Base-by-base conservation (phyloP, 1,140 invertebrate species). In the Dendrolimus punctatus region DNA sequence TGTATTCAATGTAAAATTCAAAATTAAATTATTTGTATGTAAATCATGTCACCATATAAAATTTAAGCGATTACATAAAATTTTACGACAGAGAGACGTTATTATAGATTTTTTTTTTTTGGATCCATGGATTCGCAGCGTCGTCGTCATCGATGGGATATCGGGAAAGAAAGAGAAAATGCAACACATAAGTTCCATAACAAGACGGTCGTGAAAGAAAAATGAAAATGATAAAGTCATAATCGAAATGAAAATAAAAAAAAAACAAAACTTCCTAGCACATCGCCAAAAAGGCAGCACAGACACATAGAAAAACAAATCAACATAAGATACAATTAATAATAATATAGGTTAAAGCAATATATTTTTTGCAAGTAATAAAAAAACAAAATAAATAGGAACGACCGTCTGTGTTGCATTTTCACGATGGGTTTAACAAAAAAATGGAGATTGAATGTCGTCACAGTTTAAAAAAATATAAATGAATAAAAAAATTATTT, bases 391-490 rank as follows among this genome's bases (percentile, higher is more conserved):
- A 40, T 58, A 60, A 58, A 53, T 55, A 66, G 49, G 56, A 64
- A 74, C 71, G 78, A 85, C 79, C 81, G 81, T 85, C 81, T 85
- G 81, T 85, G 81, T 85, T 85, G 81, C 81, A 85, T 85, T 85
- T 83, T 83, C 81, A 73, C 73, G 76, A 64, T 59, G 72, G 71
- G 47, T 51, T 44, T 46, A 45, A 5, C 6, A 6, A 40, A 47
- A 9, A 41, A 42, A 8, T 6, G 56, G 36, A 38, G 46, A 58
- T 64, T 62, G 62, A 68, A 42, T 51, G 40, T 49, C 51, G 40
- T 49, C 41, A 37, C 6, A 10, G 8, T 2, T 8, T 47, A 47
- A 47, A 58, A 53, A 42, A 52, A 45, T 6, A 48, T 4, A 46
- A 51, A 2, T 2, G 3, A 23, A 23, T 23, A 23, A 23, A 23